Evolutionary conservation across 1,140 invertebrate genomes (phyloP).

Genomic region (Campoletis sonorensis): DNA sequence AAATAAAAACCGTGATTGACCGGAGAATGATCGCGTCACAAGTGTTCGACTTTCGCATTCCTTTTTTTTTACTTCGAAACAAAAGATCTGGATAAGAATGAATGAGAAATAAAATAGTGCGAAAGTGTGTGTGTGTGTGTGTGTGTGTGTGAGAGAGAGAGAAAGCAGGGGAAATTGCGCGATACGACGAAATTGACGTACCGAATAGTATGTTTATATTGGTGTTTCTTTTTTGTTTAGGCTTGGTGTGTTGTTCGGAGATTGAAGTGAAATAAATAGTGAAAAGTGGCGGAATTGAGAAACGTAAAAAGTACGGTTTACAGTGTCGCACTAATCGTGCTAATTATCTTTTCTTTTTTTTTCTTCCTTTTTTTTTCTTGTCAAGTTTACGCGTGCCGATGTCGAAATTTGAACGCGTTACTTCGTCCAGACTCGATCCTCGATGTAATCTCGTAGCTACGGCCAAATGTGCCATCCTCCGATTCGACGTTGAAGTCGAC

Average conservation of each 20-base stretch:
- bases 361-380: not conserved
- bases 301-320: not conserved
- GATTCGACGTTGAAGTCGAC: slow-evolving; percentile 11
- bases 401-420: slow-evolving; percentile 19
- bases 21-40: too few relatives aligned
- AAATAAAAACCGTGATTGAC: too few relatives aligned
- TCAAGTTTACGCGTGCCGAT: slow-evolving; percentile 7
- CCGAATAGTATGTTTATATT: not conserved
- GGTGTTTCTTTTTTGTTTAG: not conserved
- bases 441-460: not conserved
- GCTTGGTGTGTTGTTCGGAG: slow-evolving; percentile 8
- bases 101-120: not conserved
- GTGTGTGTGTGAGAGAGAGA: slow-evolving; percentile 1
- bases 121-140: not conserved
- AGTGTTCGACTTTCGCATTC: too few relatives aligned
- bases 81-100: too few relatives aligned
- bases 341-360: not conserved
- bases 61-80: too few relatives aligned
- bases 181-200: not conserved
- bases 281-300: slow-evolving; percentile 4
- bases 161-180: not conserved
- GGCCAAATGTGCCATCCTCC: not conserved
- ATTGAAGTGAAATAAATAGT: not conserved
- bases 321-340: not conserved
- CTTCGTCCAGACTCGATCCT: not conserved